These are phyloP conservation scores for Pseudomugil tenellus DNA, from an alignment of 2,797 vertebrate genomes.

Conservation along the genomic window DNA sequence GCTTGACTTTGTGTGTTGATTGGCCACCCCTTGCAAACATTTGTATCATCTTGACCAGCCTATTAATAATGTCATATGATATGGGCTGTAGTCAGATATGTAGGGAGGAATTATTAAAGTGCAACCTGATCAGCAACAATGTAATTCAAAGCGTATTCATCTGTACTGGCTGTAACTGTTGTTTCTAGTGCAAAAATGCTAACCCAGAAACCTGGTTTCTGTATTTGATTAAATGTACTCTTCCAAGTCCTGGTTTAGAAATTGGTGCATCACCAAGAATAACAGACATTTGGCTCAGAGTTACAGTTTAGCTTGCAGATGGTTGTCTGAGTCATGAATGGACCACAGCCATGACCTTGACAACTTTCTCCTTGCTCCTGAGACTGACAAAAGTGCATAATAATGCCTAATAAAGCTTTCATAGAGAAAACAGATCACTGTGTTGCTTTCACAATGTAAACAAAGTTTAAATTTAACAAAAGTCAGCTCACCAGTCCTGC, in stretches of 20 bases:
- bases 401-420: constrained; percentile 19
- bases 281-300: constrained; percentile 37
- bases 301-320: constrained; percentile 28
- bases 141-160: constrained; percentile 9
- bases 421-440: background rate
- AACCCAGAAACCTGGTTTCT: constrained; percentile 66
- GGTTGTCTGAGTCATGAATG: constrained; percentile 54
- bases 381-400: constrained; percentile 8
- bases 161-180: background rate
- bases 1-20: background rate
- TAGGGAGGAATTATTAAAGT: background rate
- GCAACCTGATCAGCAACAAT: constrained; percentile 20
- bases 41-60: background rate
- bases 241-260: constrained; percentile 36
- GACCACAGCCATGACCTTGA: constrained; percentile 52
- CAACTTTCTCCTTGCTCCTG: constrained; percentile 13
- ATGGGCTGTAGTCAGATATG: no score
- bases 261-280: constrained; percentile 37
- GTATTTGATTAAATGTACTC: constrained; percentile 13
- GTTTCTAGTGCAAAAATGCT: constrained; percentile 29
- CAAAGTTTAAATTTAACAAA: no score
- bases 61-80: no score
- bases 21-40: background rate
- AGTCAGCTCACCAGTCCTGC: constrained; percentile 99
- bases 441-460: no score